Evolutionary conservation across 2,113 vertebrate genomes (phyloP).

Genomic region (Calyptommatus sinebrachiatus): DNA sequence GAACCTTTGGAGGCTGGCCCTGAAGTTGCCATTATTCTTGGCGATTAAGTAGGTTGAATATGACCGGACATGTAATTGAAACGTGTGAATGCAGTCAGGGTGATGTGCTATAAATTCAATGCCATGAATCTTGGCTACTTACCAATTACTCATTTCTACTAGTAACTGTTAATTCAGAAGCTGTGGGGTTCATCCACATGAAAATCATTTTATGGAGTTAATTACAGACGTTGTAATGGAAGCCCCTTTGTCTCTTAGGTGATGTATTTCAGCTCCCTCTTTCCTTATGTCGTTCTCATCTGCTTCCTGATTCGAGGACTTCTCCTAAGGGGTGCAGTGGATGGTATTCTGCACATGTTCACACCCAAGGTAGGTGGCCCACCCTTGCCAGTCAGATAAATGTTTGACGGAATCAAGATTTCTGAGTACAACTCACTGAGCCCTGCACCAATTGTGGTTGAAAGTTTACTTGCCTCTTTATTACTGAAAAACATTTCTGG

Average conservation of each 20-base stretch:
- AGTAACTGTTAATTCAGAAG: not conserved
- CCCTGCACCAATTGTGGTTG: too few species aligned
- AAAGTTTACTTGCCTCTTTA: too few species aligned
- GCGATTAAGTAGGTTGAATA: too few species aligned
- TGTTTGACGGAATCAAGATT: not conserved
- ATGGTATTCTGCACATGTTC: conserved; percentile 97
- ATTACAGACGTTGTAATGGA: accelerated
- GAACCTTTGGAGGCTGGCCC: too few species aligned
- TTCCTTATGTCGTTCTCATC: conserved; percentile 95
- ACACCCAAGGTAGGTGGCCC: conserved; percentile 88
- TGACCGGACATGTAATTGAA: too few species aligned
- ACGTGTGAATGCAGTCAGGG: too few species aligned
- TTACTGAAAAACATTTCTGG: too few species aligned
- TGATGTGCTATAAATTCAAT: not conserved
- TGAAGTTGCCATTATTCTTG: too few species aligned
- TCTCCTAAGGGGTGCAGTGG: conserved; percentile 87
- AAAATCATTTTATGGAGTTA: accelerated
- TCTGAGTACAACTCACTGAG: not conserved
- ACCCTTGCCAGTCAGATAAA: not conserved
- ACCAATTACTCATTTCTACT: not conserved
- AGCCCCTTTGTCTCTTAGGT: conserved; percentile 73
- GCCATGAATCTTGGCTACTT: not conserved
- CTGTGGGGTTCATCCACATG: not conserved
- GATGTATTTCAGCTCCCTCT: conserved; percentile 99
- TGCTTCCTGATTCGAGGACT: conserved; percentile 94